Base-by-base conservation (phyloP, 2,113 vertebrate species). In the Canis aureus region DNA sequence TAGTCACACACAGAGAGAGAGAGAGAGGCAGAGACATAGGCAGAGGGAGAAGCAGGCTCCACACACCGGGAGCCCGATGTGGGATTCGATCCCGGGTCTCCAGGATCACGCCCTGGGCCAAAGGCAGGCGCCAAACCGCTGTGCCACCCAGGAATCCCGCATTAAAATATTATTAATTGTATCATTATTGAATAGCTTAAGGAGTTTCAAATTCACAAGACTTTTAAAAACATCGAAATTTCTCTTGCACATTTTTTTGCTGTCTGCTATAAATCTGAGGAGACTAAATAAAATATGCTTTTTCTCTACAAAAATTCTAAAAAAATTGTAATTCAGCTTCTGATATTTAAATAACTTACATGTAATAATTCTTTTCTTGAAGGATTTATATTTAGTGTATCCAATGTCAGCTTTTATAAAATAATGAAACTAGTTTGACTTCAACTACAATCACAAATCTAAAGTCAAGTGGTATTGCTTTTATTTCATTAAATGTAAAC, bases 241-340 rank as follows among this genome's bases (percentile, higher is more conserved):
- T 8, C 29, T 13, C 32, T 38, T 43, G 0, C 1, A 80, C 95
- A 85, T 79, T 97, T 85, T 85, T 38, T 64, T 43, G 22, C 59
- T 16, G 3, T 81, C 84, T 97, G 97, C 97, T 97, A 82, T 95
- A 79, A 8, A 85, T 88, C 66, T 89, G 35, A 98, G 93, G 0
- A n/a, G 23, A 97, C 55, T 74, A 4, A 96, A 29, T 97, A 69
- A 98, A 97, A 85, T 95, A 97, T 97, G 80, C 95, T 98, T 98
- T 98, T 96, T 82, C 27, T 76, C 8, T 10, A 80, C 32, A 97
- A 92, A 97, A 92, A 97, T 76, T 93, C 51, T 93, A 66, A 93
- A 76, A 55, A 81, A 83, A 67, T 82, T 59, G 35, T 49, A 93
- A 73, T 97, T 98, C 92, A 96, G 32, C 51, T 97, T 76, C 80